A percentile compares a stretch with the other conserved stretches of the same genome.
Conservation (phyloP, 2,797 vertebrate species). For the Numenius phaeopus region DNA sequence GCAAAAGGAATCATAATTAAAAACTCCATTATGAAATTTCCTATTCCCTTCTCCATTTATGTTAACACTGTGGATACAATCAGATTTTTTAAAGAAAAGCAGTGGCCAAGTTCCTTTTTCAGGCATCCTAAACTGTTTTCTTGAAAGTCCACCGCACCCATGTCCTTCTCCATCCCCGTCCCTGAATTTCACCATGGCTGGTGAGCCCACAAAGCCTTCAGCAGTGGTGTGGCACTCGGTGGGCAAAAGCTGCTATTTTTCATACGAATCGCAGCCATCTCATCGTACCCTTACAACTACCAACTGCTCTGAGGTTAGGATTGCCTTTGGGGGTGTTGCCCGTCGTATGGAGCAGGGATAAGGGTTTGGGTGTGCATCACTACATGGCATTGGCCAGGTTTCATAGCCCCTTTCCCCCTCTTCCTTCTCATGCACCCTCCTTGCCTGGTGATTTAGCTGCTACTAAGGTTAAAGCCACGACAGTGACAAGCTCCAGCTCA, state of each 20-base stretch:
- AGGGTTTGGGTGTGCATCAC: not conserved
- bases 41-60: not conserved
- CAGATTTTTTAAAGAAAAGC: not conserved
- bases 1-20: not conserved
- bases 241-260: not conserved
- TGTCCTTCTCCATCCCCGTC: not conserved
- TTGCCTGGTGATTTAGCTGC: not conserved
- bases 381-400: not conserved
- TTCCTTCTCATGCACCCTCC: not conserved
- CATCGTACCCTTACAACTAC: fast-evolving
- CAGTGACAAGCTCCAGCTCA: not conserved
- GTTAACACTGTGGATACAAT: not conserved
- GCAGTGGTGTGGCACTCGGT: not conserved
- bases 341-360: fast-evolving
- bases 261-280: not conserved
- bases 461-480: not conserved
- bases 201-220: not conserved
- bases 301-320: not conserved
- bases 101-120: not conserved
- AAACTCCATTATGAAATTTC: not conserved
- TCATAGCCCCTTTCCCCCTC: fast-evolving
- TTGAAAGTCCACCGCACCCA: fast-evolving
- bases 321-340: not conserved
- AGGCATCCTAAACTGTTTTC: not conserved
- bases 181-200: not conserved